Evolutionary conservation across 2,797 vertebrate species (phyloP).

Genomic region (Pseudomugil gertrudae): DNA sequence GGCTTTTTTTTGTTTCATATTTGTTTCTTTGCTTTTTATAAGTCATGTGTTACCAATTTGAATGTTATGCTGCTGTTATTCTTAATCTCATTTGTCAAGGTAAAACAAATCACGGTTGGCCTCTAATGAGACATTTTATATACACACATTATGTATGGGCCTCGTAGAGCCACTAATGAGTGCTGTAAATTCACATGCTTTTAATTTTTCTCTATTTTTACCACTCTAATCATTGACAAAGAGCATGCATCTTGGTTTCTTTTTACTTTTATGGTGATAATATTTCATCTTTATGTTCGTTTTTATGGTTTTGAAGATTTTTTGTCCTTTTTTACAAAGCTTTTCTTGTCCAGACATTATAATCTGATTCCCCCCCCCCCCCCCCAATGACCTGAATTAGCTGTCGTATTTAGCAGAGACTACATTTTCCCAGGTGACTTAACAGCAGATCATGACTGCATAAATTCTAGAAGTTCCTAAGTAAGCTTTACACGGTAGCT

Average conservation of each 20-base stretch:
- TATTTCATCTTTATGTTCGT: constrained; percentile 29
- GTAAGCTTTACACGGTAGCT: neutral
- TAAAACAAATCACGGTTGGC: constrained; percentile 8
- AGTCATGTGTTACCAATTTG: constrained; percentile 36
- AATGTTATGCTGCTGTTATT: constrained; percentile 37
- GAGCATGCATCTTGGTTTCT: constrained; percentile 23
- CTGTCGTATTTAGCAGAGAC: neutral
- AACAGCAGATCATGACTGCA: neutral
- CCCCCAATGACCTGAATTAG: neutral
- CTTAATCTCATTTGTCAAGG: constrained; percentile 29
- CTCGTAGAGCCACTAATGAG: constrained; percentile 48
- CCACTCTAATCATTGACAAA: constrained; percentile 28
- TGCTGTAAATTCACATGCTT: constrained; percentile 37
- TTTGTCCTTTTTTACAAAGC: constrained; percentile 13
- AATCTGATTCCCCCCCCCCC: neutral
- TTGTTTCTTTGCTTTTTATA: constrained; percentile 19
- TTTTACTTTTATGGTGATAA: constrained; percentile 13
- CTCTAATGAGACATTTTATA: constrained; percentile 56
- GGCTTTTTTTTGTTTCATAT: neutral
- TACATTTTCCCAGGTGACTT: neutral
- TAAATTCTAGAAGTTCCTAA: neutral
- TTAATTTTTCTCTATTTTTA: constrained; percentile 20
- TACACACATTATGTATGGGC: constrained; percentile 29
- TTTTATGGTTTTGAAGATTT: constrained; percentile 14
- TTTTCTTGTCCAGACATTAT: constrained; percentile 3